A percentile compares a stretch with the other conserved stretches of the same genome.
Evolutionary conservation across 2,113 vertebrate genomes (phyloP).

Genomic region (Trematocara stigmaticum): DNA sequence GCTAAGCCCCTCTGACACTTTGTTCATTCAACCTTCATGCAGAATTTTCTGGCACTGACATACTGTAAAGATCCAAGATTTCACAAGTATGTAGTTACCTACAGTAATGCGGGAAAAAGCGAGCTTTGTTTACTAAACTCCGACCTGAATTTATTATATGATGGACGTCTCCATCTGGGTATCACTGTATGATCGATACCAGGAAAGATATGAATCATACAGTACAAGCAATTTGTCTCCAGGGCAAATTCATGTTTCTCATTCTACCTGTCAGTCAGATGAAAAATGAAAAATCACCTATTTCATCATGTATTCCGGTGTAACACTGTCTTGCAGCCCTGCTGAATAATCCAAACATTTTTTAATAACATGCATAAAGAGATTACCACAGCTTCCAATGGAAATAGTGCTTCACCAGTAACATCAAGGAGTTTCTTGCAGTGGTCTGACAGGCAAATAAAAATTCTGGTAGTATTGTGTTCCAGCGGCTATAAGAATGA

Average conservation of each 20-base stretch:
- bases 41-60: constrained; percentile 46
- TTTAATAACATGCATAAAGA: neutral
- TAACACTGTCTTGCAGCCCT: neutral
- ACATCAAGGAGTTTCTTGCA: neutral
- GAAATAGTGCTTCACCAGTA: neutral
- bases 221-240: constrained; percentile 32
- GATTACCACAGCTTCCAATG: neutral
- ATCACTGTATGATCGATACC: constrained; percentile 33
- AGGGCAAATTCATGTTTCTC: constrained; percentile 15
- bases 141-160: constrained; percentile 23
- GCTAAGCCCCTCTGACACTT: constrained; percentile 68
- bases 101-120: neutral
- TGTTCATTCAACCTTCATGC: constrained; percentile 41
- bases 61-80: constrained; percentile 19
- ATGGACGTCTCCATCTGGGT: constrained; percentile 31
- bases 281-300: neutral
- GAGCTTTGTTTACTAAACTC: neutral
- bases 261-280: constrained; percentile 20
- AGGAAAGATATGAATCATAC: constrained; percentile 36
- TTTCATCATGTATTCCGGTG: neutral
- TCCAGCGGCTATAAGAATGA: neutral
- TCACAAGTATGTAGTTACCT: constrained; percentile 14
- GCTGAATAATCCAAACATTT: constrained; percentile 12
- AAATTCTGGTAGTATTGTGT: neutral
- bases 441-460: neutral